Percentiles rank a stretch among this genome's conserved stretches.
These are phyloP conservation scores for Danaus plexippus DNA, from an alignment of 1,140 invertebrate species.

Conservation along the genomic window DNA sequence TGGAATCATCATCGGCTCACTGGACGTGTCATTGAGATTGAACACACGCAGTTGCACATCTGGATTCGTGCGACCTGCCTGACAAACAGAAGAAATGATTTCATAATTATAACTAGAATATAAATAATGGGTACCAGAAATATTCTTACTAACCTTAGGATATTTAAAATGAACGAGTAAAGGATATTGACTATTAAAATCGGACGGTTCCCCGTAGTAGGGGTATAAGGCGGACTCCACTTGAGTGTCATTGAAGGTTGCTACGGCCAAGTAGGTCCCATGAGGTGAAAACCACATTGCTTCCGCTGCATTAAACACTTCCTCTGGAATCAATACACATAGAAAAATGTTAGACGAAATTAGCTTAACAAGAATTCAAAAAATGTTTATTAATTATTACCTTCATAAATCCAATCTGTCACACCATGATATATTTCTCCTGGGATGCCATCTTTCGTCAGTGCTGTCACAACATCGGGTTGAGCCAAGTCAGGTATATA, in stretches of 20 bases:
- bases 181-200: conserved; percentile 75
- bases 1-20: conserved; percentile 54
- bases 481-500: conserved; percentile 70
- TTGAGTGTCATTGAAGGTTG: conserved; percentile 82
- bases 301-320: conserved; percentile 83
- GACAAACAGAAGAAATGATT: conserved; percentile 28
- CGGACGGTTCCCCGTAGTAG: conserved; percentile 75
- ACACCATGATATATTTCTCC: conserved; percentile 83
- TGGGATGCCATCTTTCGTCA: conserved; percentile 75
- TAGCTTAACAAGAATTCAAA: not conserved
- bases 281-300: conserved; percentile 88
- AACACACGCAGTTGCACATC: conserved; percentile 78
- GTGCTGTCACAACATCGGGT: conserved; percentile 47
- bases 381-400: conserved; percentile 23
- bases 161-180: conserved; percentile 81
- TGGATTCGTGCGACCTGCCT: conserved; percentile 86
- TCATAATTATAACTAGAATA: conserved; percentile 4
- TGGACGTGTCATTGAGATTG: conserved; percentile 37
- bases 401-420: conserved; percentile 85
- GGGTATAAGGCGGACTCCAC: conserved; percentile 54
- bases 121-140: not conserved
- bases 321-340: conserved; percentile 75
- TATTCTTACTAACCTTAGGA: conserved; percentile 79
- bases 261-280: conserved; percentile 81
- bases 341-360: conserved; percentile 2